phyloP scores from a whole-genome alignment of 2,888 invertebrate species.

The Eupelmus urozonus region DNA sequence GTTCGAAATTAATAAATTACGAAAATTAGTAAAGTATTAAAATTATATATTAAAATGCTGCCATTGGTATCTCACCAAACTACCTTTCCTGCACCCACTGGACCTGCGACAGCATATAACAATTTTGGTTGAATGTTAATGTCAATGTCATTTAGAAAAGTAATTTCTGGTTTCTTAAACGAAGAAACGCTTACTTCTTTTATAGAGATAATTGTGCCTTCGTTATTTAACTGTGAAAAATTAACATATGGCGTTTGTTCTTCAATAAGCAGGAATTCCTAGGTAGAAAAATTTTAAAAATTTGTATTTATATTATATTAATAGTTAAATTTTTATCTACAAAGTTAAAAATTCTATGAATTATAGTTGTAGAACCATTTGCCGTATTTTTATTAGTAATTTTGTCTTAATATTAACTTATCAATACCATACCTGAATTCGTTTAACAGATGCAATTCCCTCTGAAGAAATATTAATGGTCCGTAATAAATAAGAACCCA shows the following conservation, averaged over 20 bases:
- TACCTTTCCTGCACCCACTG: constrained; percentile 92
- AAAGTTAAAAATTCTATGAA: too few relatives aligned
- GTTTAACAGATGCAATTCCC: constrained; percentile 81
- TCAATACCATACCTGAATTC: constrained; percentile 80
- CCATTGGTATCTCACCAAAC: constrained; percentile 44
- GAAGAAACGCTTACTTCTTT: constrained; percentile 78
- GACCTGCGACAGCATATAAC: constrained; percentile 89
- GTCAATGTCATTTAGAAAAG: constrained; percentile 78
- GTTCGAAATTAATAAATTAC: background rate
- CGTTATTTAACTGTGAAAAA: constrained; percentile 51
- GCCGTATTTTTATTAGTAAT: too few relatives aligned
- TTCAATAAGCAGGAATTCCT: constrained; percentile 80
- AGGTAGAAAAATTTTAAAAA: constrained; percentile 58
- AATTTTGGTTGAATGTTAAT: constrained; percentile 80
- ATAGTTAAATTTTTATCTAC: background rate
- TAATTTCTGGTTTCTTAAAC: constrained; percentile 67
- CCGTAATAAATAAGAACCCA: constrained; percentile 83
- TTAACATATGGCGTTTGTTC: constrained; percentile 75
- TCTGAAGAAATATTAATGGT: constrained; percentile 82
- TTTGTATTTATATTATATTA: too few relatives aligned
- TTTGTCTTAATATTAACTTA: background rate
- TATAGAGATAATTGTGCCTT: constrained; percentile 69
- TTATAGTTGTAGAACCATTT: too few relatives aligned
- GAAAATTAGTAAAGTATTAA: background rate
- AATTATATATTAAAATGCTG: background rate